Percentiles rank a stretch among this genome's conserved stretches.
Conservation (phyloP, 2,797 vertebrate species). For the Phoxinus dragarum region DNA sequence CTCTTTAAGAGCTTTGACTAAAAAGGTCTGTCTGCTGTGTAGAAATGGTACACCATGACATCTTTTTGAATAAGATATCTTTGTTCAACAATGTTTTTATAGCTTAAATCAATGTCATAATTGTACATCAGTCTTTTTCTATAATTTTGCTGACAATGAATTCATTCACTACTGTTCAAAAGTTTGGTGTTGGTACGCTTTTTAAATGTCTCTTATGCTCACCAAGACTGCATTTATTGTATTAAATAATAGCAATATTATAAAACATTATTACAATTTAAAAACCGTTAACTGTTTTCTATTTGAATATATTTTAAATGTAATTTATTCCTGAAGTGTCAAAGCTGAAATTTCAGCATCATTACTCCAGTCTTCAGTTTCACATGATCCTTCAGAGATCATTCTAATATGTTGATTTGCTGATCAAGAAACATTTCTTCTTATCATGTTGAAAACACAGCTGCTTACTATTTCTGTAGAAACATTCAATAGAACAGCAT, state of each 20-base stretch:
- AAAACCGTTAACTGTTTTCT: too few species aligned
- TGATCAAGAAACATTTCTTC: background rate
- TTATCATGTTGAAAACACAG: too few species aligned
- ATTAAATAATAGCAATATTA: background rate
- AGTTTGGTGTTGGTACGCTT: background rate
- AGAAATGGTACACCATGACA: slow-evolving; percentile 12
- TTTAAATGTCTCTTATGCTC: background rate
- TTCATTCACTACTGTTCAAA: background rate
- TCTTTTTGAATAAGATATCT: slow-evolving; percentile 36
- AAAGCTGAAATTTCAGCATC: background rate
- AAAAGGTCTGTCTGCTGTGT: slow-evolving; percentile 6
- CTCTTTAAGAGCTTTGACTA: slow-evolving; percentile 5
- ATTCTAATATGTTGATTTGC: background rate
- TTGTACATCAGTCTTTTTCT: slow-evolving; percentile 1
- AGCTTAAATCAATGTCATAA: slow-evolving; percentile 20
- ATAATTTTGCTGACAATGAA: background rate
- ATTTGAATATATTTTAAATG: background rate
- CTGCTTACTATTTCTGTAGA: too few species aligned
- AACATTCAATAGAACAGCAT: too few species aligned
- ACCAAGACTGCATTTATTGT: background rate
- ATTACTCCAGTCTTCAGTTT: background rate
- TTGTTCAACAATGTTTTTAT: slow-evolving; percentile 4
- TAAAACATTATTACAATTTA: background rate
- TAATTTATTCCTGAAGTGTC: background rate
- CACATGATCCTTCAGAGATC: background rate